Conservation (phyloP, 2,888 invertebrate genomes). For the Elmis aenea region DNA sequence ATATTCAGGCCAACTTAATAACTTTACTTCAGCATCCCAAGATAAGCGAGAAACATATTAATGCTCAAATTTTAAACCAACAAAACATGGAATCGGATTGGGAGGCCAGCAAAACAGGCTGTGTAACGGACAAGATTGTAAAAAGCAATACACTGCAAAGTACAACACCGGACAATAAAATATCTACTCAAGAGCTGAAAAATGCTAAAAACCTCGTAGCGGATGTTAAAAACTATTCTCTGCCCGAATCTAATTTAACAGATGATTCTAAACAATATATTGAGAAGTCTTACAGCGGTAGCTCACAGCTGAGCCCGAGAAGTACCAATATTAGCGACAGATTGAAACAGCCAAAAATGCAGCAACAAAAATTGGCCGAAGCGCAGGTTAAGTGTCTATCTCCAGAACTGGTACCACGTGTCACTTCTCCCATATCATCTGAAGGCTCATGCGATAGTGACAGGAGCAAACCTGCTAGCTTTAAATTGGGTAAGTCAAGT, state of each 20-base stretch:
- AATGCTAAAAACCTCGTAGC: conserved; percentile 31
- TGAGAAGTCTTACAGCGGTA: conserved; percentile 6
- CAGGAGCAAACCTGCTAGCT: conserved; percentile 16
- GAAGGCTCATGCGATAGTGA: too few relatives aligned
- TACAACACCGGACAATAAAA: conserved; percentile 4
- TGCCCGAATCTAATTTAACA: not conserved
- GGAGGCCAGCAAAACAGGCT: conserved; percentile 10
- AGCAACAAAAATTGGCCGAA: conserved; percentile 33
- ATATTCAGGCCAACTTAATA: conserved; percentile 88
- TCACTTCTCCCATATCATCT: conserved; percentile 3
- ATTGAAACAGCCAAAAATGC: conserved; percentile 41
- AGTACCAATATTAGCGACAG: conserved; percentile 39
- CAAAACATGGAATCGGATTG: conserved; percentile 10
- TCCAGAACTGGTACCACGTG: conserved; percentile 26
- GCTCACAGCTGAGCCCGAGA: conserved; percentile 27
- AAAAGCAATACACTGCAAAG: conserved; percentile 1
- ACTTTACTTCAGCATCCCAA: conserved; percentile 75
- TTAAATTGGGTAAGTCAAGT: conserved; percentile 10
- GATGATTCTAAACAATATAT: conserved; percentile 7
- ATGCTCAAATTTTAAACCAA: conserved; percentile 28
- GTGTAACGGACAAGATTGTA: not conserved
- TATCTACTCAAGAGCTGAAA: conserved; percentile 27
- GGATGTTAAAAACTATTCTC: too few relatives aligned
- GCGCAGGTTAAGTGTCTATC: conserved; percentile 31
- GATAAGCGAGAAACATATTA: conserved; percentile 51